These are phyloP conservation scores for Pithys albifrons DNA, from an alignment of 2,113 vertebrate species.

Conservation along the genomic window DNA sequence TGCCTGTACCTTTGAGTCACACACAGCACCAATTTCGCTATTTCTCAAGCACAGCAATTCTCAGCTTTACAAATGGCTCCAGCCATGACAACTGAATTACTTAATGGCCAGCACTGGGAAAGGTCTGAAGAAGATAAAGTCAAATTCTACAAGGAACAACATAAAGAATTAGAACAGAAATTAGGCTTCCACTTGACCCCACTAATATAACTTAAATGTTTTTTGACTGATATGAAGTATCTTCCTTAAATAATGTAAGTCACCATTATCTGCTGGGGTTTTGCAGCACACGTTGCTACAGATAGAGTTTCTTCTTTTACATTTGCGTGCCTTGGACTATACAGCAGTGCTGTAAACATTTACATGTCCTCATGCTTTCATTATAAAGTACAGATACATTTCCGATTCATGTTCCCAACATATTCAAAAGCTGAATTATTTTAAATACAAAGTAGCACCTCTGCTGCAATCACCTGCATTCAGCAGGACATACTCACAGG, in stretches of 20 bases:
- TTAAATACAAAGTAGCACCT: background rate
- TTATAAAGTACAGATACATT: background rate
- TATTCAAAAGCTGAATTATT: background rate
- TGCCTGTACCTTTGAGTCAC: background rate
- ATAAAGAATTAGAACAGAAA: background rate
- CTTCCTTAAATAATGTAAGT: background rate
- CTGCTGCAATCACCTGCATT: background rate
- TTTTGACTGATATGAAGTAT: background rate
- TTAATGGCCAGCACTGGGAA: background rate
- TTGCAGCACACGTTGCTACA: background rate
- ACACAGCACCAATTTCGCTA: background rate
- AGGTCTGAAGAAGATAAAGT: background rate
- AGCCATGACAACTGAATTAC: background rate
- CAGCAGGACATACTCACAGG: background rate
- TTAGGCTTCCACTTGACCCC: background rate
- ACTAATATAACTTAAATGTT: background rate
- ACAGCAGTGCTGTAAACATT: background rate
- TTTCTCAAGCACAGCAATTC: background rate
- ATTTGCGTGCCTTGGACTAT: background rate
- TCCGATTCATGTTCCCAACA: background rate
- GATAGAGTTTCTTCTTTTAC: background rate
- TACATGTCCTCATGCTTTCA: background rate
- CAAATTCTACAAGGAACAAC: background rate
- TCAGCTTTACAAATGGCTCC: background rate
- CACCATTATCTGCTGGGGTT: background rate